These are phyloP conservation scores for Ophioderma brevispina DNA, from an alignment of 35 echinoderm and acorn worm species.

Conservation along the genomic window DNA sequence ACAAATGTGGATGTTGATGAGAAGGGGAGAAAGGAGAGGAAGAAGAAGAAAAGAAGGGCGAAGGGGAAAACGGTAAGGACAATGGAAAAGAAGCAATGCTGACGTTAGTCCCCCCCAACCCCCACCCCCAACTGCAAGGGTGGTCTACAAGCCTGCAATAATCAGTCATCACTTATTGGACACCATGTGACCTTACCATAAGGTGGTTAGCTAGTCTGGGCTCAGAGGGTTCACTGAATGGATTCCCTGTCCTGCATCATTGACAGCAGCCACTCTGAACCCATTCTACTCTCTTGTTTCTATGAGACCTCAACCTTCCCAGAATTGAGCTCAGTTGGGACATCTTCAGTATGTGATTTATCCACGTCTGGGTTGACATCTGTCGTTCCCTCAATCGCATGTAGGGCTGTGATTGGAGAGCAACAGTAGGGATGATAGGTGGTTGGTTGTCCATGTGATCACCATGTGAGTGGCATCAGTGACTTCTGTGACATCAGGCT, in stretches of 20 bases:
- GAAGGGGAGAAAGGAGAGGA: too few species aligned
- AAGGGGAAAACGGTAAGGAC: too few species aligned
- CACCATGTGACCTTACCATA: conserved; percentile 54
- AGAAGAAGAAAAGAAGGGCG: too few species aligned
- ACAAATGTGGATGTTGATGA: too few species aligned
- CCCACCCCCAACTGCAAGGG: too few species aligned
- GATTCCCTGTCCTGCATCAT: conserved; percentile 66
- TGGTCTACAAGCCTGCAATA: too few species aligned
- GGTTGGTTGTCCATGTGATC: conserved; percentile 72
- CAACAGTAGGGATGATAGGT: conserved; percentile 67
- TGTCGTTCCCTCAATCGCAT: conserved; percentile 64
- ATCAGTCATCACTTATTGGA: too few species aligned
- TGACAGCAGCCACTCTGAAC: conserved; percentile 73
- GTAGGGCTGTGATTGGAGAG: conserved; percentile 62
- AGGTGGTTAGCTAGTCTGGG: conserved; percentile 67
- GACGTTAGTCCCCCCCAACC: too few species aligned
- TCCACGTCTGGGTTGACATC: conserved; percentile 58
- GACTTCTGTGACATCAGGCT: conserved; percentile 61
- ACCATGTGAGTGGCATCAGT: conserved; percentile 62
- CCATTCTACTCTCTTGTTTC: conserved; percentile 68
- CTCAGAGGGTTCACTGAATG: conserved; percentile 53
- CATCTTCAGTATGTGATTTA: conserved; percentile 16
- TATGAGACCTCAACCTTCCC: conserved; percentile 49
- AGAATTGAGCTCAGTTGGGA: conserved; percentile 50
- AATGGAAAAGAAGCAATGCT: too few species aligned